Conservation (phyloP, 2,888 invertebrate species). For the Zygaena filipendulae region DNA sequence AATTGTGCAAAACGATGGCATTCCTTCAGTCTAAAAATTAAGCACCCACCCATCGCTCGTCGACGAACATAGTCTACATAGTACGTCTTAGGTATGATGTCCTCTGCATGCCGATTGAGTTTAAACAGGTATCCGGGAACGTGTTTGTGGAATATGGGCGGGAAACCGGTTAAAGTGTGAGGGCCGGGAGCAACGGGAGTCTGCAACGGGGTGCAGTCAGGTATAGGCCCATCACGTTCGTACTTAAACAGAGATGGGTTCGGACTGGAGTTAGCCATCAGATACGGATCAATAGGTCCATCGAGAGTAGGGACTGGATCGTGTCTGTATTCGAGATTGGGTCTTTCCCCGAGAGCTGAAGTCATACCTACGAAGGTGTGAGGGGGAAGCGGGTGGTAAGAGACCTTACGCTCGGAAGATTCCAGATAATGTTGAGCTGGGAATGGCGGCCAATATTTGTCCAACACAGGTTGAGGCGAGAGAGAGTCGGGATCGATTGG, state of each 20-base stretch:
- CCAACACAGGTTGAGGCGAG: slow-evolving; percentile 44
- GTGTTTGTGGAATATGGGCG: slow-evolving; percentile 57
- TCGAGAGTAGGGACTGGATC: slow-evolving; percentile 46
- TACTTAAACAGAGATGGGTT: slow-evolving; percentile 51
- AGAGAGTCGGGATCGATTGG: slow-evolving; percentile 45
- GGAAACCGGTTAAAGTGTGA: slow-evolving; percentile 50
- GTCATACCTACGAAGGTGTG: slow-evolving; percentile 57
- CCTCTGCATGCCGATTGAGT: slow-evolving; percentile 53
- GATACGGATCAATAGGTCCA: slow-evolving; percentile 48
- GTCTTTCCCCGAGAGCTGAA: slow-evolving; percentile 48
- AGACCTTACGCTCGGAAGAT: slow-evolving; percentile 37
- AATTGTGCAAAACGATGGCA: slow-evolving; percentile 31
- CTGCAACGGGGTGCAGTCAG: slow-evolving; percentile 39
- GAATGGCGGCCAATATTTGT: slow-evolving; percentile 55
- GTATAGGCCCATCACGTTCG: slow-evolving; percentile 54
- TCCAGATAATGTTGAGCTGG: slow-evolving; percentile 57
- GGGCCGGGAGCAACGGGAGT: slow-evolving; percentile 47
- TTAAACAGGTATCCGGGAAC: slow-evolving; percentile 59
- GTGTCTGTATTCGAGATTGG: slow-evolving; percentile 49
- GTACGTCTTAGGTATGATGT: slow-evolving; percentile 59
- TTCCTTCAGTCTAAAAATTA: slow-evolving; percentile 59
- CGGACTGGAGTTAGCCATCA: slow-evolving; percentile 38
- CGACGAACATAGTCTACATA: slow-evolving; percentile 64
- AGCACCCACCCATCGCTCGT: slow-evolving; percentile 66
- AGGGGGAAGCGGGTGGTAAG: slow-evolving; percentile 45